Conservation (phyloP, 64 coral and sea anemone species). For the Montipora foliosa region DNA sequence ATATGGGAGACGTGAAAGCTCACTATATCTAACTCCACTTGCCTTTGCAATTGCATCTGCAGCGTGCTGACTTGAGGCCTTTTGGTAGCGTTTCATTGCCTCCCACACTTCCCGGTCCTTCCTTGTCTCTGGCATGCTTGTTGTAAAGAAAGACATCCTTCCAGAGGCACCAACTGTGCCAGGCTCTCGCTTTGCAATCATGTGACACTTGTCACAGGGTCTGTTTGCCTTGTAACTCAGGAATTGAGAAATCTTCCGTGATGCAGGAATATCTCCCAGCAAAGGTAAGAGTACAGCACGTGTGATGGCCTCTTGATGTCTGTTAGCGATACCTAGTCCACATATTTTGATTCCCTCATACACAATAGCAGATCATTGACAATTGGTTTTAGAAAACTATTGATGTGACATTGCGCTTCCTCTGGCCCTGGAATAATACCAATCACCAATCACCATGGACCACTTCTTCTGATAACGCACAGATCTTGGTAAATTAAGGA, state of each 20-base stretch:
- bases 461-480: constrained; percentile 42
- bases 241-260: constrained; percentile 53
- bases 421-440: constrained; percentile 61
- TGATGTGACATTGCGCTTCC: constrained; percentile 31
- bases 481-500: constrained; percentile 54
- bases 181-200: constrained; percentile 11
- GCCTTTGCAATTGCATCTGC: constrained; percentile 17
- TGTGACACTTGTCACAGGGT: constrained; percentile 46
- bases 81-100: neutral
- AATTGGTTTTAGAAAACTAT: constrained; percentile 45
- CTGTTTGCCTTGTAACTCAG: constrained; percentile 33
- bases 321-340: neutral
- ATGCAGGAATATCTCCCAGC: constrained; percentile 41
- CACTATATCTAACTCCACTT: constrained; percentile 33
- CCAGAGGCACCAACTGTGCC: constrained; percentile 23
- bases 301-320: neutral
- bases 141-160: constrained; percentile 8
- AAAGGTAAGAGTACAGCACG: constrained; percentile 57
- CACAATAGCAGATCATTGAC: constrained; percentile 48
- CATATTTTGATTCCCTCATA: constrained; percentile 9
- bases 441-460: constrained; percentile 53
- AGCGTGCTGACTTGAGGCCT: neutral
- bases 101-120: constrained; percentile 2
- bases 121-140: neutral
- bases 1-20: constrained; percentile 25